These are phyloP conservation scores for Drymonia ruficornis DNA, from an alignment of 2,888 invertebrate genomes.

Conservation along the genomic window DNA sequence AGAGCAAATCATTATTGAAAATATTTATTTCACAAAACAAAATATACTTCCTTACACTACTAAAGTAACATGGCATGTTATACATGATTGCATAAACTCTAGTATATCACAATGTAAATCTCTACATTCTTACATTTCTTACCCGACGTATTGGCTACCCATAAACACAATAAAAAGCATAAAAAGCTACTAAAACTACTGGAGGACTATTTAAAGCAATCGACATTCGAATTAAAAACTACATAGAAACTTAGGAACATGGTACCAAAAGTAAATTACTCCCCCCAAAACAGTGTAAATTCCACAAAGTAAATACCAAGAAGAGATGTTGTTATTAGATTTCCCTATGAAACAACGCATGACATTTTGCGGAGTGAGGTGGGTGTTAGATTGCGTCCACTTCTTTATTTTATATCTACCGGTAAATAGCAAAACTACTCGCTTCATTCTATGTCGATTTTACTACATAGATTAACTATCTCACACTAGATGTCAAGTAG, in stretches of 20 bases:
- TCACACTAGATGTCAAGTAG: no score
- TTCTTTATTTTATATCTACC: no score
- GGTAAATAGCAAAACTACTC: no score
- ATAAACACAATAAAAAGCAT: not conserved
- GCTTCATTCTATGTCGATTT: no score
- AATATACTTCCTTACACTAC: constrained; percentile 1
- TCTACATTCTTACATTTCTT: not conserved
- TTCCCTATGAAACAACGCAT: no score
- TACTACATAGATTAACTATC: no score
- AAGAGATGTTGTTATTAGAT: no score
- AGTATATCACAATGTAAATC: constrained; percentile 3
- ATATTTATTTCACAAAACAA: constrained; percentile 4
- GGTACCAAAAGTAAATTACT: constrained; percentile 25
- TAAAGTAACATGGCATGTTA: constrained; percentile 4
- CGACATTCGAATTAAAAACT: constrained; percentile 4
- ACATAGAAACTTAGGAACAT: constrained; percentile 30
- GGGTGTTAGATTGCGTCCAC: no score
- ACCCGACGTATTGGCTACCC: not conserved
- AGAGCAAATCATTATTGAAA: not conserved
- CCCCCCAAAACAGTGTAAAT: not conserved
- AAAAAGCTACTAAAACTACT: not conserved
- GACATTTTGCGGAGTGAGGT: no score
- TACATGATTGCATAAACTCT: not conserved
- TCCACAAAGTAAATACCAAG: no score
- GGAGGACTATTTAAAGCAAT: constrained; percentile 26